Base-by-base conservation (phyloP, 2,113 vertebrate species). In the Nibea albiflora region DNA sequence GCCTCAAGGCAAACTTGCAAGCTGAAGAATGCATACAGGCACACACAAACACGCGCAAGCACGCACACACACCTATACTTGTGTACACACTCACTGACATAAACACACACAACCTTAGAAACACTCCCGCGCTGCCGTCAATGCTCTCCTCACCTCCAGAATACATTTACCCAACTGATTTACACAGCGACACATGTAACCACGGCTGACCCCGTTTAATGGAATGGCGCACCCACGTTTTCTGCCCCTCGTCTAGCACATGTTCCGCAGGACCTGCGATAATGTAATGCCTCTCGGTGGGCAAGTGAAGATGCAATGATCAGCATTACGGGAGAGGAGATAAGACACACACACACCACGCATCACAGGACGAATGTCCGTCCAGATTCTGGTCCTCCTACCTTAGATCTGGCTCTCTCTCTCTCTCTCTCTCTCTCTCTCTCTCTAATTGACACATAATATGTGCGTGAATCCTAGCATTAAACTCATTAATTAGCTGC, bases 401-500 rank as follows among this genome's bases (percentile, higher is more conserved):
- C 65, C 78, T 56, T 54, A 71, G 65, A 71, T 77, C 69, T n/a
- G 28, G 76, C 52, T 39, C 35, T 8, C 47, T 81, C 50, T 83
- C 83, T 93, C 28, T 26, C 26, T 26, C 26, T 26, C 26, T 26
- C 26, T 26, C 26, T 28, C 28, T 24, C 70, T 84, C 65, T 58
- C 47, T 81, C 50, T 83, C 83, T 93, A 91, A 92, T 80, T 89
- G 89, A 93, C 83, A 80, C 69, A 78, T 86, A 78, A 93, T 81
- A 87, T 80, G 85, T 70, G 78, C 76, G 67, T 74, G 88, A 88
- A 89, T 91, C 73, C 61, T 84, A 79, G 75, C 84, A 89, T 92
- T 91, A 91, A 91, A 90, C 80, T 86, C 82, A 85, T 93, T 93
- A 92, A 93, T 94, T 93, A 93, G 77, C 84, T 24, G 70, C 74